Percentiles rank a stretch among this genome's conserved stretches.
Evolutionary conservation across 2,797 vertebrate genomes (phyloP).

Genomic region (Psittacula echo): DNA sequence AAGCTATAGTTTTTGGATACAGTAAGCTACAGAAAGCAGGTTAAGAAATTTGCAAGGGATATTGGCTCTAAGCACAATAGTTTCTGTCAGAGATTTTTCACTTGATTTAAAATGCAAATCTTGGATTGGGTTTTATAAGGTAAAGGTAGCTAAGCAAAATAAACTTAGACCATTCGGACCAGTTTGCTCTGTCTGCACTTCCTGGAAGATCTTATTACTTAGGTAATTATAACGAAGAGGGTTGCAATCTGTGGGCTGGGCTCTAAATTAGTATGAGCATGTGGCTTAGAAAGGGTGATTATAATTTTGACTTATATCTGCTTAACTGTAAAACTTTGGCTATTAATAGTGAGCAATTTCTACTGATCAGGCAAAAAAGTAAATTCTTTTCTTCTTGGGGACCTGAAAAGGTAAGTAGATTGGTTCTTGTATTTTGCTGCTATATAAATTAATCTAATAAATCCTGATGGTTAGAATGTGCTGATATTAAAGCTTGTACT

Average conservation of each 20-base stretch:
- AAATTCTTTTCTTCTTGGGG: neutral
- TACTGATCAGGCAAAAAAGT: neutral
- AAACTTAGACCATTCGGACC: neutral
- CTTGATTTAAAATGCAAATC: constrained; percentile 51
- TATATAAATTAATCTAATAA: neutral
- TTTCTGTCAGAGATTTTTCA: neutral
- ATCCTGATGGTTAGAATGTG: neutral
- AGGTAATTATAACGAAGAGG: constrained; percentile 48
- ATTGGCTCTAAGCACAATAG: neutral
- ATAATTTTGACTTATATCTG: neutral
- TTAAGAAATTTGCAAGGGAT: constrained; percentile 41
- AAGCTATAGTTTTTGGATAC: neutral
- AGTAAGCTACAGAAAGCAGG: neutral
- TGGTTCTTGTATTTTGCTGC: neutral
- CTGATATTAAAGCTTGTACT: neutral
- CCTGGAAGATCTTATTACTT: constrained; percentile 57
- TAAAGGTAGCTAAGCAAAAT: constrained; percentile 19
- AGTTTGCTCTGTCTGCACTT: constrained; percentile 39
- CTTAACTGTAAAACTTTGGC: constrained; percentile 6
- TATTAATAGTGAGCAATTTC: neutral
- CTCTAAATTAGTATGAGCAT: constrained; percentile 47
- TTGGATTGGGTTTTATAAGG: neutral
- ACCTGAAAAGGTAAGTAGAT: constrained; percentile 46
- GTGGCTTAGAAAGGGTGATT: constrained; percentile 44
- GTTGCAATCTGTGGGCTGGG: constrained; percentile 66